Percentiles rank a stretch among this genome's conserved stretches.
Evolutionary conservation across 2,113 vertebrate species (phyloP).

Genomic region (Zosterops hypoxanthus): DNA sequence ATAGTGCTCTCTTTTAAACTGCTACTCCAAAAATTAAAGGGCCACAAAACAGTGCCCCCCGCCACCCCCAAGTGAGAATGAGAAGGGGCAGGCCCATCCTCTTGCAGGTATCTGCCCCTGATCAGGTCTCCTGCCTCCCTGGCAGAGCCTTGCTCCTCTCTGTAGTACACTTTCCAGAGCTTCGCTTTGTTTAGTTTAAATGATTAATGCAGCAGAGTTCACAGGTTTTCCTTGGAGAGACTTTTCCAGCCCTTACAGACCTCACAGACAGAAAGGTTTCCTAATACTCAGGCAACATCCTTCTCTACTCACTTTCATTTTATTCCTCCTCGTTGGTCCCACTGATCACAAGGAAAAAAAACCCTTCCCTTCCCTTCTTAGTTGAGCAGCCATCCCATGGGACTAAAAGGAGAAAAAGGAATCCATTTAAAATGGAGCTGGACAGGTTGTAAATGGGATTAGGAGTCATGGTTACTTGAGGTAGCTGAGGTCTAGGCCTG

Average conservation of each 20-base stretch:
- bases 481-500: neutral
- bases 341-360: neutral
- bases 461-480: constrained; percentile 1
- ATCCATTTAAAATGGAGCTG: neutral
- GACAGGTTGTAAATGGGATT: constrained; percentile 1
- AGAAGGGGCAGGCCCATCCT: neutral
- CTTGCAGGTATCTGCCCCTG: neutral
- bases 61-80: neutral
- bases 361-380: neutral
- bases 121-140: neutral
- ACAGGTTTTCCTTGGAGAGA: constrained; percentile 36
- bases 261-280: constrained; percentile 30
- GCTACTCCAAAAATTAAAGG: neutral
- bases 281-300: constrained; percentile 8
- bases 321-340: neutral
- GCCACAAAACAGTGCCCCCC: neutral
- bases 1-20: neutral
- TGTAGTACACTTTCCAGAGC: constrained; percentile 12
- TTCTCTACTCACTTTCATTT: constrained; percentile 1
- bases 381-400: neutral
- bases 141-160: neutral
- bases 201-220: constrained; percentile 49
- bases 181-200: constrained; percentile 37
- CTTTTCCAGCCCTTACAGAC: neutral
- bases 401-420: neutral